Conservation (phyloP, 2,888 invertebrate genomes). For the Taenaris catops region DNA sequence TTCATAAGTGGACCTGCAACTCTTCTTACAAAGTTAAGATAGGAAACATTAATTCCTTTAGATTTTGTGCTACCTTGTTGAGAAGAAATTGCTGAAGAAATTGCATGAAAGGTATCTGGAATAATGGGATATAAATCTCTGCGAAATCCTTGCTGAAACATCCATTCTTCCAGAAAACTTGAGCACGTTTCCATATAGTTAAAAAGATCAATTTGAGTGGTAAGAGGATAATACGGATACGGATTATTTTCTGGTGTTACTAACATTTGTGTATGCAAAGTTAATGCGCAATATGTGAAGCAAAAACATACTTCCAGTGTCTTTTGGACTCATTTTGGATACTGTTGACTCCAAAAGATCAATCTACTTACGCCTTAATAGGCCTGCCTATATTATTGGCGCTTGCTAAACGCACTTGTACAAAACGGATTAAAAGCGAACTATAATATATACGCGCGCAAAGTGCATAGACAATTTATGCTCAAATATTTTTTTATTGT, state of each 20-base stretch:
- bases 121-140: slow-evolving; percentile 64
- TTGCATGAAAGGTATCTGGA: slow-evolving; percentile 62
- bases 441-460: no score
- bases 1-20: slow-evolving; percentile 67
- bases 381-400: no score
- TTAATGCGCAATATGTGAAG: slow-evolving; percentile 56
- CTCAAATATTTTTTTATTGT: no score
- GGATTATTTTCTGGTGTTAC: slow-evolving; percentile 45
- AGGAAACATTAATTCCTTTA: slow-evolving; percentile 62
- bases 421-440: no score
- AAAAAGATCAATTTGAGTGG: slow-evolving; percentile 40
- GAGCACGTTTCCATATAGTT: slow-evolving; percentile 50
- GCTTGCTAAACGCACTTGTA: no score
- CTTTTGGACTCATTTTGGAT: no score
- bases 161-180: slow-evolving; percentile 63
- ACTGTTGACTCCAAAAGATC: no score
- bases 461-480: no score
- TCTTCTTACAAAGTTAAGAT: slow-evolving; percentile 56
- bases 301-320: slow-evolving; percentile 55
- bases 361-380: no score
- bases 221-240: slow-evolving; percentile 57
- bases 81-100: slow-evolving; percentile 45
- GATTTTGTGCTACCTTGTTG: slow-evolving; percentile 40
- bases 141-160: slow-evolving; percentile 69
- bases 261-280: slow-evolving; percentile 45